Evolutionary conservation across 1,140 invertebrate genomes (phyloP), one percentile per base, ranked within the genome.

Genomic region (Pogonomyrmex barbatus): DNA sequence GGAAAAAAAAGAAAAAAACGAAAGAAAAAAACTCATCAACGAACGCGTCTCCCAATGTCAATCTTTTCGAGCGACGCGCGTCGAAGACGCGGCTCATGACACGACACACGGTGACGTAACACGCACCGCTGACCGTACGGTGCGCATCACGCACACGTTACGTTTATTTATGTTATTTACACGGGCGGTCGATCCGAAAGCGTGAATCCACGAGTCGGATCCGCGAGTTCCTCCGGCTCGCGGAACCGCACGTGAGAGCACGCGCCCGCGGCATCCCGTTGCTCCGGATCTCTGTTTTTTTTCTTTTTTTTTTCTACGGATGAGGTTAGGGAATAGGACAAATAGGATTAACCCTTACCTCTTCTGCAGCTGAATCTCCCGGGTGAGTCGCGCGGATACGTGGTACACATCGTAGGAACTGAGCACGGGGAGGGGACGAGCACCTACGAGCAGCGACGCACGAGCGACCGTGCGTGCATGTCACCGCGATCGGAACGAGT

Each of bases 381-480:
- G 87, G 89, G 90, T 83, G 92, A 92, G 88, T 92, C 89, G 88
- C 73, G 87, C 71, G 90, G 90, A 91, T 90, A 93, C 91, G 89
- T 91, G 91, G 92, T 91, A 94, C 91, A 91, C 94, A 95, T 95
- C 89, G 93, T 94, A 94, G 92, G 91, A 93, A 89, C 88, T 92
- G 86, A 30, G 87, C 89, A 85, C 89, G 81, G 71, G 86, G 92
- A 33, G 42, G n/a, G 24, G 45, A 30, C 17, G 42, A 17, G 54
- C 89, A 92, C 87, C 92, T 93, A 93, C 84, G 90, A 92, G 77
- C 89, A 90, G 92, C 89, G 84, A 89, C 88, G 89, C 88, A 90
- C 91, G 75, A 73, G 91, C 90, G 85, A 92, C 90, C 87, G 90
- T 90, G 91, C 87, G 91, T 92, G 90, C 93, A 93, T 94, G 92